Conservation (phyloP, 2,113 vertebrate genomes). For the Dinomys branickii region DNA sequence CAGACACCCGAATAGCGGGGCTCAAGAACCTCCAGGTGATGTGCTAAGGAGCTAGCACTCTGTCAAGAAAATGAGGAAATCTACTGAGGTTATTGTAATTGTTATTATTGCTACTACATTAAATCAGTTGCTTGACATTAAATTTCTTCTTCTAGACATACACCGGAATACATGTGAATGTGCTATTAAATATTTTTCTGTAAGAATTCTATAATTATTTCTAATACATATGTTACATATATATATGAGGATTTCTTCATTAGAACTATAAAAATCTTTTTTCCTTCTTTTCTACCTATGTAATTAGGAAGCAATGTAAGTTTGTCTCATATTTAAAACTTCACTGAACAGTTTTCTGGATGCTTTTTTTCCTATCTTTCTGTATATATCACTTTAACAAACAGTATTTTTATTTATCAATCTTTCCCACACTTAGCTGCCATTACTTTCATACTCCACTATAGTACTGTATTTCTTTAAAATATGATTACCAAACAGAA, state of each 20-base stretch:
- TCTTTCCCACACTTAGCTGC: neutral
- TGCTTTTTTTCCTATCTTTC: neutral
- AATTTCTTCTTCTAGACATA: neutral
- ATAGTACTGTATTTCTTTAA: neutral
- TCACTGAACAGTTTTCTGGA: neutral
- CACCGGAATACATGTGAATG: neutral
- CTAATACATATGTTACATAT: neutral
- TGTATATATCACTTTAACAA: neutral
- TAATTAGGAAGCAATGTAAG: neutral
- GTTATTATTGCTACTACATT: neutral
- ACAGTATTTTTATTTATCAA: neutral
- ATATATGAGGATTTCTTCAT: neutral
- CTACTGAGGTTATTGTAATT: neutral
- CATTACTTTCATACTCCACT: neutral
- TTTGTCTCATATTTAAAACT: neutral
- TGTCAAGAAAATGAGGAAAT: neutral
- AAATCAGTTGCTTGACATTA: neutral
- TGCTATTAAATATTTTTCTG: neutral
- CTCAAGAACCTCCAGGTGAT: neutral
- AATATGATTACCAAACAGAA: neutral
- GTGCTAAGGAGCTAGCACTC: neutral
- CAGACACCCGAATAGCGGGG: neutral
- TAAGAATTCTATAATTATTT: neutral
- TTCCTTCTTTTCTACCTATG: neutral
- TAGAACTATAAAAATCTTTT: neutral